Conservation (phyloP, 1,140 invertebrate species). For the Chionoecetes opilio region DNA sequence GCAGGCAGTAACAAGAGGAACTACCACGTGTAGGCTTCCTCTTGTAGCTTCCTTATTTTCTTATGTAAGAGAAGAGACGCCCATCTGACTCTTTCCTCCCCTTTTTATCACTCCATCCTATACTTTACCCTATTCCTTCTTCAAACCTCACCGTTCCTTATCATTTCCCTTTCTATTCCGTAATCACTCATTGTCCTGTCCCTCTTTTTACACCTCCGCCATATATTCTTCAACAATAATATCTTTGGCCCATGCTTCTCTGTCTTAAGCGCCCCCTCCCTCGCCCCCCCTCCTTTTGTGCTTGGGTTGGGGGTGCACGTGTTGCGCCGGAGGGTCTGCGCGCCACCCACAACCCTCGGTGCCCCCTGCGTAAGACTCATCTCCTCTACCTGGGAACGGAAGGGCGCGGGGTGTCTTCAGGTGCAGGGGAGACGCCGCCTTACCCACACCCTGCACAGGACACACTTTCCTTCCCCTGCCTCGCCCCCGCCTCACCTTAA, state of each 20-base stretch:
- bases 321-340: conserved; percentile 44
- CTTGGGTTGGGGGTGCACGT: conserved; percentile 54
- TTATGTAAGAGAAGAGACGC: too few relatives aligned
- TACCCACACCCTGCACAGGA: neutral
- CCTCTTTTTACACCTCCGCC: neutral
- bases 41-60: too few relatives aligned
- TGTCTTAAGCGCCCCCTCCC: conserved; percentile 1
- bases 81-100: neutral
- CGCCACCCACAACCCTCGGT: neutral
- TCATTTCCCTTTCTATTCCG: neutral
- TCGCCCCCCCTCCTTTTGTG: neutral
- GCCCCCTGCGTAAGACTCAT: neutral
- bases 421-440: neutral
- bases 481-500: conserved; percentile 44
- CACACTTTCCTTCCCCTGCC: neutral
- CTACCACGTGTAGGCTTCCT: too few relatives aligned
- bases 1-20: neutral
- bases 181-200: neutral
- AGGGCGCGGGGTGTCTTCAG: neutral
- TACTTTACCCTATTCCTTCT: neutral
- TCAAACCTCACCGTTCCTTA: neutral
- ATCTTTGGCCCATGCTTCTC: neutral
- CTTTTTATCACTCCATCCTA: neutral
- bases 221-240: neutral
- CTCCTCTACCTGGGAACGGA: conserved; percentile 63